Percentiles rank a stretch among this genome's conserved stretches.
phyloP scores from a whole-genome alignment of 2,888 invertebrate species.

The Scaeva pyrastri region DNA sequence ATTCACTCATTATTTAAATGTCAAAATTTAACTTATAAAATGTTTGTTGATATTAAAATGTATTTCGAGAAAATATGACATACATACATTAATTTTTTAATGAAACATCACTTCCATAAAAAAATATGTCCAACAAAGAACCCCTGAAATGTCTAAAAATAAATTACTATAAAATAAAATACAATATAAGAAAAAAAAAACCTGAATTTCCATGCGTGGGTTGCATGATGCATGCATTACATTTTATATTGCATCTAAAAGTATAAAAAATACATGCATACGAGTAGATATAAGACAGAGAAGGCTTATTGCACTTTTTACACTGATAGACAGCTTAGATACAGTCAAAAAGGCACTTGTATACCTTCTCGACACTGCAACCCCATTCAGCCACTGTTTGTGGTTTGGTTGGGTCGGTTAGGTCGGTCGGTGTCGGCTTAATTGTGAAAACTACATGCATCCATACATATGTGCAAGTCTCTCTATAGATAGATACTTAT shows the following conservation, averaged over 20 bases:
- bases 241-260: background rate
- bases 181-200: background rate
- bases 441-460: constrained; percentile 43
- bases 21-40: no score
- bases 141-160: constrained; percentile 23
- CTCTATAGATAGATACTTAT: no score
- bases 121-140: background rate
- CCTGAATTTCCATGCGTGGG: constrained; percentile 64
- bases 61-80: no score
- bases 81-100: no score
- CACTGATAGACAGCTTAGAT: constrained; percentile 49
- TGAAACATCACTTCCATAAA: background rate
- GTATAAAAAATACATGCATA: background rate
- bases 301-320: constrained; percentile 59
- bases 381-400: constrained; percentile 36
- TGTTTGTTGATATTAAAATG: no score
- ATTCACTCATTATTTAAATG: no score
- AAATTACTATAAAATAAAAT: background rate
- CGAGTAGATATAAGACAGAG: constrained; percentile 8
- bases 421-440: constrained; percentile 10
- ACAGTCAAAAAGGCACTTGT: constrained; percentile 61
- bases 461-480: background rate
- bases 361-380: constrained; percentile 16
- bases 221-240: constrained; percentile 18
- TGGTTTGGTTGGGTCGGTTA: background rate